Base-by-base conservation (phyloP, 1,140 invertebrate species). In the Heliconius hermathena region DNA sequence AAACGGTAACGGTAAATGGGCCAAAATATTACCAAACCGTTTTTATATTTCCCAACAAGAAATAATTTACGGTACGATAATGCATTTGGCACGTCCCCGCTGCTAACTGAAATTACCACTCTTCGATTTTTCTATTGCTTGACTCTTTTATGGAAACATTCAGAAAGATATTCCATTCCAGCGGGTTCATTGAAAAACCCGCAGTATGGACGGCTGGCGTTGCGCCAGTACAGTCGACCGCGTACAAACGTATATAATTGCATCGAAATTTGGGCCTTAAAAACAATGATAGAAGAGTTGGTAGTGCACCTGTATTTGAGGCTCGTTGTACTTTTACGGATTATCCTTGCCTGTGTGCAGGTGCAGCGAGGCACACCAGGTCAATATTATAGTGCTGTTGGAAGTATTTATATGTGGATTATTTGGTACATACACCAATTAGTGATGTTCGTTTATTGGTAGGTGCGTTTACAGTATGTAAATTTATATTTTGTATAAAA, bases 101-200 rank as follows among this genome's bases (percentile, higher is more conserved):
- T 38, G 76, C 74, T 84, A 84, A 81, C 81, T 80, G 83, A 84
- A 84, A 84, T 84, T 84, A 84, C 76, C 81, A 82, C 83, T 79
- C 80, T 85, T 87, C 82, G 88, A 87, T 91, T 92, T 92, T 93
- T 92, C 87, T 92, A 89, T 90, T 88, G 88, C 87, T 88, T 89
- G 88, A 90, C 90, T 92, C 89, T 91, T 92, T 90, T 90, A 90
- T 93, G 88, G 88, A 90, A 91, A 93, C 91, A 92, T 89, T 89
- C 86, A 85, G 79, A 82, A 87, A 93, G 93, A 93, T 92, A 94
- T 93, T 94, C 91, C 91, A 89, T 91, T 85, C 80, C 87, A 89
- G 89, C 91, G 89, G 82, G 85, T 93, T 91, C 90, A 93, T 93
- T 94, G 93, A 94, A 94, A 93, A 94, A 88, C 92, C 93, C 91